phyloP scores from a whole-genome alignment of 1,140 invertebrate genomes.

The Zaprionus ornatus region DNA sequence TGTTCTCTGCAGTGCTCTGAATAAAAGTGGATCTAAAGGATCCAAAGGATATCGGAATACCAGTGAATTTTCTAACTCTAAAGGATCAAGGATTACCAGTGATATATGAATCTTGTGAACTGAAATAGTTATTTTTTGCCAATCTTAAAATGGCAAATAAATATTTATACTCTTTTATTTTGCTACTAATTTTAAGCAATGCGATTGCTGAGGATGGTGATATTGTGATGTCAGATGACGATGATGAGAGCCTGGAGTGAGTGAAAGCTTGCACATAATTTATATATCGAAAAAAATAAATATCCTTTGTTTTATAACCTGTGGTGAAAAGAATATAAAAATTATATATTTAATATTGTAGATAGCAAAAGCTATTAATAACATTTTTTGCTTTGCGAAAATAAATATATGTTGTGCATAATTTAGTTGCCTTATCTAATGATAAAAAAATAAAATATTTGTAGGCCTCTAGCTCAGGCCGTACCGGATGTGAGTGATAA shows the following conservation, averaged over 20 bases:
- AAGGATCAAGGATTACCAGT: conserved; percentile 57
- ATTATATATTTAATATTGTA: background rate
- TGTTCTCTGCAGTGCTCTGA: conserved; percentile 19
- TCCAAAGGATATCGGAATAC: conserved; percentile 12
- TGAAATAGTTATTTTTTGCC: conserved; percentile 10
- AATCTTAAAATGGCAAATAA: conserved; percentile 53
- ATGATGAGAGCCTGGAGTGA: conserved; percentile 64
- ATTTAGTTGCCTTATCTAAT: conserved; percentile 15
- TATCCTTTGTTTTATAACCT: background rate
- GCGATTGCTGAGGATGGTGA: conserved; percentile 57
- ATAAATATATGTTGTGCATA: background rate
- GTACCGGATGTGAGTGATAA: conserved; percentile 62
- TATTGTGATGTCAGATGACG: conserved; percentile 60
- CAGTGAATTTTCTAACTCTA: conserved; percentile 3
- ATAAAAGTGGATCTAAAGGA: conserved; percentile 13
- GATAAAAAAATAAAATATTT: conserved; percentile 32
- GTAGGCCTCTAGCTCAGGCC: conserved; percentile 50
- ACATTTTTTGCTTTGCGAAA: background rate
- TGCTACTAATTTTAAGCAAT: conserved; percentile 39
- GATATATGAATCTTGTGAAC: conserved; percentile 20
- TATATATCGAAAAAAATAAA: too few relatives aligned
- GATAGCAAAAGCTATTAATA: too few relatives aligned
- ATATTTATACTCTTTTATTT: conserved; percentile 31
- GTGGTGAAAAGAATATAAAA: background rate
- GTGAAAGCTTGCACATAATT: background rate